A percentile compares a stretch with the other conserved stretches of the same genome.
Conservation (phyloP, 2,797 vertebrate genomes). For the Kryptolebias ocellatus region DNA sequence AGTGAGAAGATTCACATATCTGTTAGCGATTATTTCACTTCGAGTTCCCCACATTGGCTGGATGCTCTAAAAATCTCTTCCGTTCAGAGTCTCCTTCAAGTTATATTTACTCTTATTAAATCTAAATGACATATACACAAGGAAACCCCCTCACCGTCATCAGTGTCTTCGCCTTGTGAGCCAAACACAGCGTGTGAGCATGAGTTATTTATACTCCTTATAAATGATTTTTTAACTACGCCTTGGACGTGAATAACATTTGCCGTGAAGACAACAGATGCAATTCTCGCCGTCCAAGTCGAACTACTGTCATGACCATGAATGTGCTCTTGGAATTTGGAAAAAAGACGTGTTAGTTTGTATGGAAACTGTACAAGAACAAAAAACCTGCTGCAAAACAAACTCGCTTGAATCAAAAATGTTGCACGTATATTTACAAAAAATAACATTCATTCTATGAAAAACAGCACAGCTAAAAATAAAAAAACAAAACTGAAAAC, state of each 20-base stretch:
- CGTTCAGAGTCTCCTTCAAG: slow-evolving; percentile 47
- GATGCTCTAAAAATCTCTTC: slow-evolving; percentile 43
- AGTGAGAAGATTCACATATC: slow-evolving; percentile 49
- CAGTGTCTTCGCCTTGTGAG: slow-evolving; percentile 38
- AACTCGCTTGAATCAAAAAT: slow-evolving; percentile 69
- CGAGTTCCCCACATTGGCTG: slow-evolving; percentile 61
- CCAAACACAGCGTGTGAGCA: slow-evolving; percentile 62
- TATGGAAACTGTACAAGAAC: slow-evolving; percentile 76
- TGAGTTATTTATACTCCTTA: slow-evolving; percentile 73
- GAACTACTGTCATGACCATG: slow-evolving; percentile 53
- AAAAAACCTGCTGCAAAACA: slow-evolving; percentile 52
- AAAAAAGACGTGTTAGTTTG: slow-evolving; percentile 46
- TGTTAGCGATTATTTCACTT: slow-evolving; percentile 59
- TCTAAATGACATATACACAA: slow-evolving; percentile 76
- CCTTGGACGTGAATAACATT: slow-evolving; percentile 62
- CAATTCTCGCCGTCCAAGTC: slow-evolving; percentile 63
- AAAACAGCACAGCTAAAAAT: slow-evolving; percentile 71
- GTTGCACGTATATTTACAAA: slow-evolving; percentile 76
- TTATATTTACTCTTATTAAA: slow-evolving; percentile 62
- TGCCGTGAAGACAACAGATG: slow-evolving; percentile 63
- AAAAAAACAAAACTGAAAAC: slow-evolving; percentile 43
- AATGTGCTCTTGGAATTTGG: slow-evolving; percentile 61
- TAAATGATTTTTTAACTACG: slow-evolving; percentile 66
- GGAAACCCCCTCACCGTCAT: slow-evolving; percentile 62
- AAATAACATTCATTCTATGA: slow-evolving; percentile 61